Base-by-base conservation (phyloP, 2,888 invertebrate species). In the Anodontia alba region DNA sequence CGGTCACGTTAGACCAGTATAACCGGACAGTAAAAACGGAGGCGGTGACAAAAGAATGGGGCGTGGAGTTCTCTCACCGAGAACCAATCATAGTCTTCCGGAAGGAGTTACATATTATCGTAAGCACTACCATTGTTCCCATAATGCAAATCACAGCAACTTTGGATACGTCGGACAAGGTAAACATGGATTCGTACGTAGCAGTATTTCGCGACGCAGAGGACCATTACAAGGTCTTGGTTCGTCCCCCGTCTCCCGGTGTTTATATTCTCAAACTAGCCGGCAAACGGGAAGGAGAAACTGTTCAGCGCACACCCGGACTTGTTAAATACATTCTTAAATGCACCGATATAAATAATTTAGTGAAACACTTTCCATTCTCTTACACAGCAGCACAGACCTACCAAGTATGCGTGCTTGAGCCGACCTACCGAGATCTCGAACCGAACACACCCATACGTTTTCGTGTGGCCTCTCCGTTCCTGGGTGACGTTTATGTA, bases 21-120 rank as follows among this genome's bases (percentile, higher is more conserved):
- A 87, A 87, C 72, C 76, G 80, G 43, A 83, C 81, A 36, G 86
- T 86, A 3, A 81, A 74, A 36, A 78, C 76, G 12, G 86, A 86
- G 66, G 83, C 86, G n/a, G 86, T 83, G 7, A 83, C 86, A 0
- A 83, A 75, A 46, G 86, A 86, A 31, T 86, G 86, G 86, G 86
- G 86, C 57, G 86, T 86, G 42, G 86, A 86, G 29, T 83, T 86
- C 62, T 86, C 86, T 3, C 86, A 86, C 36, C 76, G 83, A 7
- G 86, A 86, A 71, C 86, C 86, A 36, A 86, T 86, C 57, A 86
- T 86, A n/a, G 86, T 86, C 38, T 86, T 86, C 70, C 74, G 86
- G 17, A 86, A 86, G 49, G 86, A 86, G 46, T 68, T 86, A 20
- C 86, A 86, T 66, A 86, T 86, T 31, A 81, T 86, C 38, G 83